Evolutionary conservation across 2,888 invertebrate genomes (phyloP).

Genomic region (Rotaria magnacalcarata): DNA sequence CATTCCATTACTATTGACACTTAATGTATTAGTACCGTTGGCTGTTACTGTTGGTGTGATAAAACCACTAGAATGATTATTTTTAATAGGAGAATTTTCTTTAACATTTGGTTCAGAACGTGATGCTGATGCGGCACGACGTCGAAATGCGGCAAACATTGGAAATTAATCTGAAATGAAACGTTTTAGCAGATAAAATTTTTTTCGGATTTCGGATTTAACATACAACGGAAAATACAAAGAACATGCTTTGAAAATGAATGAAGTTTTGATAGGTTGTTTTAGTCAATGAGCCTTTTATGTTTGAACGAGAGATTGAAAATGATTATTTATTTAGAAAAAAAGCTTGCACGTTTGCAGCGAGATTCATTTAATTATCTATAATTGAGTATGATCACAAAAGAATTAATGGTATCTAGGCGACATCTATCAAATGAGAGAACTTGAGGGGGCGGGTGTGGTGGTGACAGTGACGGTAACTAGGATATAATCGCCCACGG

Average conservation of each 20-base stretch:
- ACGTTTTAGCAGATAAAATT: too few species aligned
- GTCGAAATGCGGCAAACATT: slow-evolving; percentile 25
- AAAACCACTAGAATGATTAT: background rate
- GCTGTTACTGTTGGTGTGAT: background rate
- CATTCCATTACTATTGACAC: background rate
- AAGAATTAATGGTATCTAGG: background rate
- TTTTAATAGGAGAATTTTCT: background rate
- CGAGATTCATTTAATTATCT: background rate
- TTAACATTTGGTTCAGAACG: slow-evolving; percentile 5
- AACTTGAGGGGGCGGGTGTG: too few species aligned
- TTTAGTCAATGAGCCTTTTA: background rate
- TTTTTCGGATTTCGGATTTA: too few species aligned
- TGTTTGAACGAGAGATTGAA: background rate
- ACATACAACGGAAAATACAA: background rate
- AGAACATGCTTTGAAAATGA: background rate
- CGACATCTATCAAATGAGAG: background rate
- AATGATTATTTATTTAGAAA: background rate
- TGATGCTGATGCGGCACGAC: slow-evolving; percentile 25
- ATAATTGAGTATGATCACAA: background rate
- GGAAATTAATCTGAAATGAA: background rate
- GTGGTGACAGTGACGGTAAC: too few species aligned
- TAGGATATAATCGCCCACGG: too few species aligned
- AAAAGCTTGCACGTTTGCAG: background rate
- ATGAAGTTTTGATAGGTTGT: background rate
- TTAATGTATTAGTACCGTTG: background rate